Conservation (phyloP, 2,797 vertebrate species). For the Peromyscus melanophrys region DNA sequence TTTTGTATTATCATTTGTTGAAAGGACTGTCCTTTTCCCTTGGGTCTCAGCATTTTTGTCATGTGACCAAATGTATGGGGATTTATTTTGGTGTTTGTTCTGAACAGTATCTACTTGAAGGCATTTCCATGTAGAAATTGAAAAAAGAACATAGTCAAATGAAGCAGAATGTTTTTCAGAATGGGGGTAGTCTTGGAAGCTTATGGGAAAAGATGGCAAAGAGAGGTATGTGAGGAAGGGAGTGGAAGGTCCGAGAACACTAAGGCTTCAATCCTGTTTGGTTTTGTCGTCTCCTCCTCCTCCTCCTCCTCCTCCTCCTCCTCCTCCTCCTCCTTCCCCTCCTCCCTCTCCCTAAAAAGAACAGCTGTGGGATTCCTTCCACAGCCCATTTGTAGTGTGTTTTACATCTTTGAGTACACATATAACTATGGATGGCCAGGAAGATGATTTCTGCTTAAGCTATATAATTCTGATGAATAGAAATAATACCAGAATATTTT, state of each 20-base stretch:
- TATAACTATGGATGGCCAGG: no score
- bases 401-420: no score
- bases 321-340: no score
- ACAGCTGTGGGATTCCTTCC: no score
- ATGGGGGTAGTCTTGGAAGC: conserved; percentile 47
- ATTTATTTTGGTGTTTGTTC: conserved; percentile 61
- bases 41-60: conserved; percentile 10
- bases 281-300: neutral
- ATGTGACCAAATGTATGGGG: neutral
- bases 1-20: conserved; percentile 53
- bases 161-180: conserved; percentile 44
- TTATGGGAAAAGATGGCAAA: conserved; percentile 30
- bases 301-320: no score
- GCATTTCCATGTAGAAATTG: conserved; percentile 34
- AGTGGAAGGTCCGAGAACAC: neutral
- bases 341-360: neutral
- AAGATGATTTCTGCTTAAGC: no score
- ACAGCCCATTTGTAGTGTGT: no score
- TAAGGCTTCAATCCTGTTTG: neutral
- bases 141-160: conserved; percentile 64
- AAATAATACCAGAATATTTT: no score
- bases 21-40: conserved; percentile 17
- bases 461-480: no score
- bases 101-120: conserved; percentile 26
- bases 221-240: neutral